Evolutionary conservation across 30 jellyfish, hydroid and myxozoan genomes (phyloP), one percentile per base, ranked within the genome.

Genomic region (Aurelia aurita): DNA sequence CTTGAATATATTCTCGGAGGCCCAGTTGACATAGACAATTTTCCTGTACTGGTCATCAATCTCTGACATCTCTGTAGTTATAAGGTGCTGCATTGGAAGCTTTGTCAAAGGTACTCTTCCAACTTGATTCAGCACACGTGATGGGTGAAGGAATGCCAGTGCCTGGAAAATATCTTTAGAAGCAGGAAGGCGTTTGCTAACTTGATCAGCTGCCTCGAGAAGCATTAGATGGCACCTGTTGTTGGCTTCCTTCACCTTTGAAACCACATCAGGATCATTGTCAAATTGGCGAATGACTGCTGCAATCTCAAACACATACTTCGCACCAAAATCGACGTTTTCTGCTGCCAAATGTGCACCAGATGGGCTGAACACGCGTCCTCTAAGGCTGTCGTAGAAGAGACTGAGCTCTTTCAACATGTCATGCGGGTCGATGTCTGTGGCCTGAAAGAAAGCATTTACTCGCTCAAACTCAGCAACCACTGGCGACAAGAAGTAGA

Each of bases 161-260:
- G n/a, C n/a, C n/a, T n/a, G n/a, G n/a, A n/a, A n/a, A n/a, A n/a
- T n/a, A n/a, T n/a, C n/a, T n/a, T n/a, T n/a, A n/a, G n/a, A n/a
- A n/a, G n/a, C n/a, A n/a, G 91, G 91, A 22, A 80, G 70, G 81
- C 91, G 66, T 25, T 61, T 23, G 20, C 54, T 60, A 45, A 86
- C 64, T 70, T 86, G 94, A 46, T 32, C 31, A 27, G 70, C 46
- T 45, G 93, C 96, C 64, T 86, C 96, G n/a, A 22, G 77, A 22
- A 86, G 67, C 74, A 76, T 64, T 15, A n/a, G 21, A 51, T 44
- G 60, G 70, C 96, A 86, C 34, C 94, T 58, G 55, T 18, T 46
- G 72, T 82, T 47, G 61, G 72, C 58, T 22, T 82, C 89, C 27
- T 23, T n/a, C n/a, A 82, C 29, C 20, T 25, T 49, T 28, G 53